Evolutionary conservation across 2,888 invertebrate species (phyloP), one percentile per base, ranked within the genome.

Genomic region (Allacma fusca): DNA sequence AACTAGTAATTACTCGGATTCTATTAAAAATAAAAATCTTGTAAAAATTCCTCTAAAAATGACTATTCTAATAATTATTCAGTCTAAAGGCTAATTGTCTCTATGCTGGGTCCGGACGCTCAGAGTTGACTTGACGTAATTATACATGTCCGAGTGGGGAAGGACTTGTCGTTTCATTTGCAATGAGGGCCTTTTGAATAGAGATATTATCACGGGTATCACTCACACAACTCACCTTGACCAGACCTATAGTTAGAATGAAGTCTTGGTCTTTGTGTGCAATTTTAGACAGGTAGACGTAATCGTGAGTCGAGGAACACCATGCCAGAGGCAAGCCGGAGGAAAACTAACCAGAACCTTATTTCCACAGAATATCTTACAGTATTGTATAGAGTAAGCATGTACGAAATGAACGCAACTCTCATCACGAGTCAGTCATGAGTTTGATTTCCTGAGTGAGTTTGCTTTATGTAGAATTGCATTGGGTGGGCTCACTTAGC

Each of bases 301-400:
- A 70, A 70, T 70, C 24, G 69, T 44, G 68, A 69, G 26, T 65
- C 26, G 13, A 24, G 12, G 28, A 24, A 65, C 28, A 70, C 43
- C 50, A 50, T 50, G 70, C 70, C 70, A 70, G 44, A 50, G 70
- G 70, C 70, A 70, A 43, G 23, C 24, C 44, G 29, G 21, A 67
- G n/a, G 4, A 62, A 62, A 62, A 62, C 62, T 62, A 62, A 50
- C 50, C 50, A 50, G 19, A 50, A 50, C 50, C 50, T 50, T 50
- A 50, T 16, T n/a, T n/a, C 50, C n/a, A 50, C 50, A 12, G 50
- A 19, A 50, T 34, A 34, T 34, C 34, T 34, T 34, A 34, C 34
- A 34, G 34, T 34, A 34, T 21, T 57, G 57, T 57, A 16, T 57
- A 16, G 57, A 21, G 19, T 57, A 21, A 16, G 57, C 16, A 9